phyloP scores from a whole-genome alignment of 2,113 vertebrate species.

The Triplophysa tibetana region DNA sequence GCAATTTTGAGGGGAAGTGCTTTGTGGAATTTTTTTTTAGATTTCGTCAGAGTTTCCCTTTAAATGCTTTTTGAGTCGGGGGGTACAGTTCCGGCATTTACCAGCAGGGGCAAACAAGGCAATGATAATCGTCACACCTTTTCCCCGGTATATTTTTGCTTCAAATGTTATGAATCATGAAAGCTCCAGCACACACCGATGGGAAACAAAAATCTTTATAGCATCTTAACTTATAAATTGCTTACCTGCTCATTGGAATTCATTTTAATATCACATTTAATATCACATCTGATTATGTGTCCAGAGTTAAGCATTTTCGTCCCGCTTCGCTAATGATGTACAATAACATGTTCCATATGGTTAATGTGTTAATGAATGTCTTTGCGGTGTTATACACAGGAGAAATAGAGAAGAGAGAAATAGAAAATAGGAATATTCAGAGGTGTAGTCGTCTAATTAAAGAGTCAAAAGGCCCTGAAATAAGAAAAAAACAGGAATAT shows the following conservation, averaged over 20 bases:
- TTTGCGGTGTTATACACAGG: slow-evolving; percentile 18
- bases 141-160: background rate
- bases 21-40: no score
- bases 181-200: slow-evolving; percentile 3
- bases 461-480: slow-evolving; percentile 2
- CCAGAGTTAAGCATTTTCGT: slow-evolving; percentile 7
- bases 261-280: slow-evolving; percentile 14
- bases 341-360: slow-evolving; percentile 25
- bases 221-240: background rate
- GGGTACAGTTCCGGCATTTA: no score
- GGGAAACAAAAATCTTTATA: background rate
- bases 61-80: no score
- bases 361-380: slow-evolving; percentile 36
- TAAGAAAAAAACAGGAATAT: slow-evolving; percentile 1
- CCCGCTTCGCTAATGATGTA: slow-evolving; percentile 15
- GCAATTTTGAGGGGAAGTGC: no score
- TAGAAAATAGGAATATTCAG: slow-evolving; percentile 53
- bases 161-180: background rate
- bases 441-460: slow-evolving; percentile 48
- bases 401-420: background rate
- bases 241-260: slow-evolving; percentile 25
- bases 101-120: no score
- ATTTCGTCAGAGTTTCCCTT: no score
- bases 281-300: slow-evolving; percentile 7
- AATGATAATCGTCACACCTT: no score